These are phyloP conservation scores for Dendronephthya gigantea DNA, from an alignment of 64 coral and sea anemone genomes.

Conservation along the genomic window DNA sequence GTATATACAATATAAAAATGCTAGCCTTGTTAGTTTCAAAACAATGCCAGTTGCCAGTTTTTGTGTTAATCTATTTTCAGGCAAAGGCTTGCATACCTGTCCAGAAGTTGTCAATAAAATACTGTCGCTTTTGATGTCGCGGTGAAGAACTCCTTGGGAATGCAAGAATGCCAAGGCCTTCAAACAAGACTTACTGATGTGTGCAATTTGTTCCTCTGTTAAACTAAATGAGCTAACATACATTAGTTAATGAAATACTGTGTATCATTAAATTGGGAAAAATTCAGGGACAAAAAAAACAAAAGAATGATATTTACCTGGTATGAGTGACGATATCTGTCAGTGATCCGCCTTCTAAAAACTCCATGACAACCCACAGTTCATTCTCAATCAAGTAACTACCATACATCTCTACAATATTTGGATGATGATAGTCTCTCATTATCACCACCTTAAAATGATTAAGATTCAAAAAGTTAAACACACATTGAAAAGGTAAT, in stretches of 20 bases:
- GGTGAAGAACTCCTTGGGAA: conserved; percentile 89
- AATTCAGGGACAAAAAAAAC: no score
- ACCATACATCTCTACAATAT: conserved; percentile 96
- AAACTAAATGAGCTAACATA: conserved; percentile 28
- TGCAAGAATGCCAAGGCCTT: conserved; percentile 91
- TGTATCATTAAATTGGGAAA: no score
- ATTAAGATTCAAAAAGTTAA: not conserved
- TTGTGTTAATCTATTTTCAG: not conserved
- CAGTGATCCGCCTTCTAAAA: conserved; percentile 86
- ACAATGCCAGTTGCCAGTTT: no score
- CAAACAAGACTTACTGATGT: conserved; percentile 65
- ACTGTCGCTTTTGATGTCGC: conserved; percentile 98
- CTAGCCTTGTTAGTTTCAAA: no score
- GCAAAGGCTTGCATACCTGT: conserved; percentile 32
- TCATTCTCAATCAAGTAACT: conserved; percentile 91
- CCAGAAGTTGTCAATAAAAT: conserved; percentile 77
- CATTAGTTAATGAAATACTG: not conserved
- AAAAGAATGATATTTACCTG: conserved; percentile 15
- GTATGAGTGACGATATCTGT: conserved; percentile 96
- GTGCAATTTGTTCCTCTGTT: conserved; percentile 82
- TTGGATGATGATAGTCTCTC: conserved; percentile 94
- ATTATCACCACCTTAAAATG: conserved; percentile 84
- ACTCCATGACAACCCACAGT: conserved; percentile 97
- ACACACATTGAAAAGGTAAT: no score
- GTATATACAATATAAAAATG: no score